phyloP scores from a whole-genome alignment of 2,888 invertebrate genomes.

The Lydus trimaculatus region DNA sequence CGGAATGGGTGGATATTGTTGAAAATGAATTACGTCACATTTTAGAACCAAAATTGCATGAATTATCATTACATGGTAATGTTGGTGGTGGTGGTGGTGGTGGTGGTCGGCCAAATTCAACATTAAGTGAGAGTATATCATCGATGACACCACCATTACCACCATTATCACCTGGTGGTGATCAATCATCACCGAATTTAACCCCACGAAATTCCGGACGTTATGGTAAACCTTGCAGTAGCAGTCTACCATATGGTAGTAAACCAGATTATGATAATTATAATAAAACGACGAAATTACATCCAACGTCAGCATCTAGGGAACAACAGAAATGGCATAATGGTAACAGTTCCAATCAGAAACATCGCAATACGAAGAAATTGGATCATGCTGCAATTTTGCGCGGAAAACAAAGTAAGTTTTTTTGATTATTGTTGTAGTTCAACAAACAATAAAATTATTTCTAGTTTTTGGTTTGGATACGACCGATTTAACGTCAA shows the following conservation, averaged over 20 bases:
- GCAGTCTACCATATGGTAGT: constrained; percentile 70
- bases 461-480: constrained; percentile 74
- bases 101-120: constrained; percentile 72
- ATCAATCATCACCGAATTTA: constrained; percentile 62
- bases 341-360: constrained; percentile 56
- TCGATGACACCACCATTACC: constrained; percentile 82
- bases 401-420: constrained; percentile 69
- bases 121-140: constrained; percentile 70
- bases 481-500: constrained; percentile 79
- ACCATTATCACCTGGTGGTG: constrained; percentile 72
- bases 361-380: constrained; percentile 63
- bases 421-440: not conserved
- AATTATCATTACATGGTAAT: constrained; percentile 64
- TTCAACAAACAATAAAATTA: not conserved
- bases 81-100: constrained; percentile 67
- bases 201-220: constrained; percentile 58
- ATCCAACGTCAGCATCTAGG: constrained; percentile 48
- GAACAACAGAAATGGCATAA: constrained; percentile 52
- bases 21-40: constrained; percentile 82
- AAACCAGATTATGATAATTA: constrained; percentile 67
- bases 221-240: constrained; percentile 58
- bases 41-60: constrained; percentile 76
- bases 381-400: constrained; percentile 63
- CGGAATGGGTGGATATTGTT: constrained; percentile 83
- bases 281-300: constrained; percentile 55